These are phyloP conservation scores for Drosophila yooni DNA, from an alignment of 2,888 invertebrate species.

Conservation along the genomic window DNA sequence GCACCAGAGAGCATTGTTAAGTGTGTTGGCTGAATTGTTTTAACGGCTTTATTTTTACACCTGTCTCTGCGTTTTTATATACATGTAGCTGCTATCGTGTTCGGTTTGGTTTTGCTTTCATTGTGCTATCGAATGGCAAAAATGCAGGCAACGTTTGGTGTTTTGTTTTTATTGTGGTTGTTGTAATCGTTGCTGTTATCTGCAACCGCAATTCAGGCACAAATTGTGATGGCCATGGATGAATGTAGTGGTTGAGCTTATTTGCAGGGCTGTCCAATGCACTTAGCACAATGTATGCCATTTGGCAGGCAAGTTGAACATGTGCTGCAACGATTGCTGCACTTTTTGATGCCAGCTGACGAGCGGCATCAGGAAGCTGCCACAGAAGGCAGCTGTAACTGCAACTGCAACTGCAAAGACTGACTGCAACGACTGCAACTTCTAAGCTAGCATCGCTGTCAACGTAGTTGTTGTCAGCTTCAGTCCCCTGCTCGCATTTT, in stretches of 20 bases:
- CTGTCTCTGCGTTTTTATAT: slow-evolving; percentile 35
- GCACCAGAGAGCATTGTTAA: not conserved
- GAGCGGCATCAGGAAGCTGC: slow-evolving; percentile 12
- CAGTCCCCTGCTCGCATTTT: slow-evolving; percentile 58
- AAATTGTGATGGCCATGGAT: slow-evolving; percentile 39
- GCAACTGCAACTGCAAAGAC: slow-evolving; percentile 2
- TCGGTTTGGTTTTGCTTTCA: slow-evolving; percentile 39
- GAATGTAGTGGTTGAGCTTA: slow-evolving; percentile 10
- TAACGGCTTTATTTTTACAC: slow-evolving; percentile 45
- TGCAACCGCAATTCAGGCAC: slow-evolving; percentile 61
- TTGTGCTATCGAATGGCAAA: slow-evolving; percentile 57
- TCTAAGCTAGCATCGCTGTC: slow-evolving; percentile 19
- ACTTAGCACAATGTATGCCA: slow-evolving; percentile 23
- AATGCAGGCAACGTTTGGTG: slow-evolving; percentile 32
- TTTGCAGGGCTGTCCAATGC: slow-evolving; percentile 19
- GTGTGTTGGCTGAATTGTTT: slow-evolving; percentile 38
- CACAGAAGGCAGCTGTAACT: slow-evolving; percentile 5
- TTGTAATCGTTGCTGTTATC: slow-evolving; percentile 55
- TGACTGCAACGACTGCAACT: slow-evolving; percentile 4
- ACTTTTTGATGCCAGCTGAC: slow-evolving; percentile 23
- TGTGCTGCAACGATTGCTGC: slow-evolving; percentile 51
- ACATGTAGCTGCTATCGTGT: slow-evolving; percentile 3
- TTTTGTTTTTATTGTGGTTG: slow-evolving; percentile 12
- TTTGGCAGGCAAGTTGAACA: slow-evolving; percentile 46
- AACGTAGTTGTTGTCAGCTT: slow-evolving; percentile 33